Evolutionary conservation across 1,140 invertebrate genomes (phyloP).

Genomic region (Araneus ventricosus): DNA sequence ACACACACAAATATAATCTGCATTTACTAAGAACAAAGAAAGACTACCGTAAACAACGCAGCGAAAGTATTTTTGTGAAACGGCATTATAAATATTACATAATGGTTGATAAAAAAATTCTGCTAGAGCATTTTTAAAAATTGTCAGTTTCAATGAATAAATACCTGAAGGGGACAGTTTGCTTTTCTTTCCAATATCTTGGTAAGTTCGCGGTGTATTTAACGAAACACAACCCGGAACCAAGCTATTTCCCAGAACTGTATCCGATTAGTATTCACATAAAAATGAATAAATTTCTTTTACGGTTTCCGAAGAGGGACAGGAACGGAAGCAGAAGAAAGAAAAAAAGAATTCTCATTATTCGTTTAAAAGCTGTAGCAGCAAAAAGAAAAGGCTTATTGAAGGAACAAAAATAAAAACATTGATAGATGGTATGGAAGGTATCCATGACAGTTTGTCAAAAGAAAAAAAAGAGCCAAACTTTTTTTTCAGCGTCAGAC

Average conservation of each 20-base stretch:
- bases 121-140: background rate
- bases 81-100: too few species aligned
- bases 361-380: slow-evolving; percentile 64
- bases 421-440: slow-evolving; percentile 72
- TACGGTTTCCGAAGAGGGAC: slow-evolving; percentile 37
- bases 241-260: background rate
- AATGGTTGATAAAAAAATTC: too few species aligned
- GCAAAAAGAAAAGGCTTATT: slow-evolving; percentile 55
- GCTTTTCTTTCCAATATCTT: background rate
- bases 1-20: too few species aligned
- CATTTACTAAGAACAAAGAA: too few species aligned
- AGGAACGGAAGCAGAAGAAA: background rate
- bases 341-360: slow-evolving; percentile 61
- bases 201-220: background rate
- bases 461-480: slow-evolving; percentile 32
- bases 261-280: slow-evolving; percentile 57
- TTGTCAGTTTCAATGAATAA: background rate
- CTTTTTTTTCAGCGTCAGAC: slow-evolving; percentile 31
- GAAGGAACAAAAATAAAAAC: slow-evolving; percentile 67
- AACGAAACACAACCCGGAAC: background rate
- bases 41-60: too few species aligned
- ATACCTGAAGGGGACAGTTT: background rate
- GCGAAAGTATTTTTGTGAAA: too few species aligned
- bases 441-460: slow-evolving; percentile 69
- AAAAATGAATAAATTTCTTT: slow-evolving; percentile 71